These are phyloP conservation scores for Protonemura montana DNA, from an alignment of 2,888 invertebrate genomes.

Conservation along the genomic window DNA sequence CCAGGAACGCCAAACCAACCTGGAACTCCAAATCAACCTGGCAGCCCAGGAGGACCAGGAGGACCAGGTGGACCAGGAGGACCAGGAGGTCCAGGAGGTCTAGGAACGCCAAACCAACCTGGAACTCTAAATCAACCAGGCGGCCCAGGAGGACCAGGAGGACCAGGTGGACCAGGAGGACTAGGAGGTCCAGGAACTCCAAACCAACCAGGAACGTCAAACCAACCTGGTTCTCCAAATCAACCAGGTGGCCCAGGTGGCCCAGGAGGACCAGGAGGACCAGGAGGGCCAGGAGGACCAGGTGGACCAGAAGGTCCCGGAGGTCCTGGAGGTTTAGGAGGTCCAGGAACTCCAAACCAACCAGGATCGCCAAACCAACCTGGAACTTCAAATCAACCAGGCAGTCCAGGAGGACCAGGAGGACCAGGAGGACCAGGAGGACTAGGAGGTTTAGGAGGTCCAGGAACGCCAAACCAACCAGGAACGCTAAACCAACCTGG, in stretches of 20 bases:
- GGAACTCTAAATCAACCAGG: not conserved
- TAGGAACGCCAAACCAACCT: not conserved
- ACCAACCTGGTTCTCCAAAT: no score
- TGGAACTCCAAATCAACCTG: no score
- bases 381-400: not conserved
- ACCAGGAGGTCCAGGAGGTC: not conserved
- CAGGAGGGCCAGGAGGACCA: not conserved
- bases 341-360: not conserved
- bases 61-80: not conserved
- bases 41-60: conserved; percentile 13
- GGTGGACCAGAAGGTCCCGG: not conserved
- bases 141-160: not conserved
- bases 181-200: conserved; percentile 2
- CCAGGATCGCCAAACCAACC: not conserved
- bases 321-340: not conserved
- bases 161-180: conserved; percentile 17
- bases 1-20: no score
- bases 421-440: no score
- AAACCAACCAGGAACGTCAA: not conserved
- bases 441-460: no score
- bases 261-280: not conserved
- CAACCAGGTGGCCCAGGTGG: not conserved
- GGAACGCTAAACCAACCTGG: no score
- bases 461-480: no score
- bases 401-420: no score